Percentiles rank a stretch among this genome's conserved stretches.
These are phyloP conservation scores for Crocodylus rhombifer DNA, from an alignment of 2,797 vertebrate species.

Conservation along the genomic window DNA sequence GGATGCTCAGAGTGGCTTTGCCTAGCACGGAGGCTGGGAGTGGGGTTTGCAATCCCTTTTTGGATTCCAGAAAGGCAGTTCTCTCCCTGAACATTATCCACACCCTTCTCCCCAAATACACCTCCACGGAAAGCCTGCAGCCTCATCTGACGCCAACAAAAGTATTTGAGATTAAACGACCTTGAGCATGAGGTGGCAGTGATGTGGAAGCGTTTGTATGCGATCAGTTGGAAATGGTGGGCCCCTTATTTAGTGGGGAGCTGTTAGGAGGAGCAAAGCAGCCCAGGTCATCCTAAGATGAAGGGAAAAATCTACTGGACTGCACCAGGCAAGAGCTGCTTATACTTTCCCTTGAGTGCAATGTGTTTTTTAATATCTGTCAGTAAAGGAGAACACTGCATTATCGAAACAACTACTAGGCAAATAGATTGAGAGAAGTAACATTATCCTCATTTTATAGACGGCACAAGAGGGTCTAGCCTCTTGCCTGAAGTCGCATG, in stretches of 20 bases:
- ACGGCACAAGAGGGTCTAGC: neutral
- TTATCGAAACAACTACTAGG: neutral
- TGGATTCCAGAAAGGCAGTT: rapidly evolving
- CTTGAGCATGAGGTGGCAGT: neutral
- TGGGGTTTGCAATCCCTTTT: rapidly evolving
- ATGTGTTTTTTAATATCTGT: neutral
- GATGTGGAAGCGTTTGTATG: neutral
- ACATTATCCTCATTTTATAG: neutral
- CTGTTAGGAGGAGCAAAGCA: rapidly evolving
- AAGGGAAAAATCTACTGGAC: neutral
- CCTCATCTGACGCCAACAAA: rapidly evolving
- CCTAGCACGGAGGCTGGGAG: neutral
- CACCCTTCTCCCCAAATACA: neutral
- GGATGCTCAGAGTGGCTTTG: rapidly evolving
- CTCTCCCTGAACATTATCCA: neutral
- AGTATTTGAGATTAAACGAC: rapidly evolving
- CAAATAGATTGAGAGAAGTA: neutral
- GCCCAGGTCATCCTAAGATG: too few relatives aligned
- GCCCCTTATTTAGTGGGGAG: neutral
- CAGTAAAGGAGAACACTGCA: neutral
- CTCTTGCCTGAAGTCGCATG: neutral
- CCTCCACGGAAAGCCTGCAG: neutral
- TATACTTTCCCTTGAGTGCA: neutral
- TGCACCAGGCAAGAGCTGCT: neutral
- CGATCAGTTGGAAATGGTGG: neutral